Evolutionary conservation across 2,113 vertebrate species (phyloP).

Genomic region (Phrynosoma blainvillii): DNA sequence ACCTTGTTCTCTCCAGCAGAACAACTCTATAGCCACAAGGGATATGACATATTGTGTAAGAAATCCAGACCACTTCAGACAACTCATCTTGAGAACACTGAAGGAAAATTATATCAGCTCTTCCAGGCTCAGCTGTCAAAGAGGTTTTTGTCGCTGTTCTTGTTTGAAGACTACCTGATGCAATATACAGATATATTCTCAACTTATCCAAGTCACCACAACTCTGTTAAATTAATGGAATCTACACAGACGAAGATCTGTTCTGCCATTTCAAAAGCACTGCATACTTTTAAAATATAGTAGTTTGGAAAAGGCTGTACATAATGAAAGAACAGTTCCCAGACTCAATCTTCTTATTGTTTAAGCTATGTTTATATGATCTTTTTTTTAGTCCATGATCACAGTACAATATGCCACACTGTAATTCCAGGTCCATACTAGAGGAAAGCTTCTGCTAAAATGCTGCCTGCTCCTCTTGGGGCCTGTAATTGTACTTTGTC

Average conservation of each 20-base stretch:
- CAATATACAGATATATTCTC: neutral
- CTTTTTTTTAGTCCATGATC: neutral
- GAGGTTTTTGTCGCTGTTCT: constrained; percentile 44
- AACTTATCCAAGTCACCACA: neutral
- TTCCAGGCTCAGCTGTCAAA: constrained; percentile 33
- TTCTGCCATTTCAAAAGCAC: neutral
- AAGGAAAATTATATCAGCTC: constrained; percentile 52
- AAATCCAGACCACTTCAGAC: constrained; percentile 59
- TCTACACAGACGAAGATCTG: constrained; percentile 2
- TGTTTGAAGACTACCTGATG: constrained; percentile 11
- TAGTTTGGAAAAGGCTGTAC: neutral
- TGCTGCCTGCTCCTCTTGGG: neutral
- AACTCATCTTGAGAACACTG: constrained; percentile 59
- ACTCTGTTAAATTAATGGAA: constrained; percentile 2
- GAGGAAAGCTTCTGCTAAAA: neutral
- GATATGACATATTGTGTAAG: constrained; percentile 64
- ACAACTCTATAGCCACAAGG: constrained; percentile 56
- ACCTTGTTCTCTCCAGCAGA: constrained; percentile 65
- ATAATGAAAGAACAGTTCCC: neutral
- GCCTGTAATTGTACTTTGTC: neutral
- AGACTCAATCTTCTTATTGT: neutral
- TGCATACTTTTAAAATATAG: neutral
- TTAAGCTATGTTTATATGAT: neutral
- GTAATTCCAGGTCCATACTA: constrained; percentile 5
- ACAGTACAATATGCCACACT: neutral